Percentiles rank a stretch among this genome's conserved stretches.
Evolutionary conservation across 2,797 vertebrate genomes (phyloP).

Genomic region (Sebastiscus albofasciatus): DNA sequence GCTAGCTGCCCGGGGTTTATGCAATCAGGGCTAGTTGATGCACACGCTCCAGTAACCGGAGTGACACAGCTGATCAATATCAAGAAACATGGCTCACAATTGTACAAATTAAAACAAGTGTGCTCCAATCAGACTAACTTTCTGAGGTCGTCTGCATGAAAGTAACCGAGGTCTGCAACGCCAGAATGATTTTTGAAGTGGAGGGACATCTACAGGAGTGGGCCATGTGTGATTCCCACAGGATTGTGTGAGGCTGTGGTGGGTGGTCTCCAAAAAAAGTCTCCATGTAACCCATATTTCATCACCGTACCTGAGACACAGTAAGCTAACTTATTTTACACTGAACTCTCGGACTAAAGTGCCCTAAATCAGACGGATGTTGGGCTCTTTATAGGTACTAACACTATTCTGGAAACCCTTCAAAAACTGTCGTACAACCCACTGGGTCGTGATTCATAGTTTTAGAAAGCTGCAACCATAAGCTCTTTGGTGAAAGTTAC

Average conservation of each 20-base stretch:
- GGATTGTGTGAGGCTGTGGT: no score
- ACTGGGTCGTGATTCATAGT: neutral
- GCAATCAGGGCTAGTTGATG: conserved; percentile 20
- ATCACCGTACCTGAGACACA: neutral
- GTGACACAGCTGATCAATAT: conserved; percentile 27
- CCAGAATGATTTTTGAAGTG: no score
- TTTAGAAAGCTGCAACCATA: conserved; percentile 14
- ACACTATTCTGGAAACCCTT: neutral
- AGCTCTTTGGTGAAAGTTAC: conserved; percentile 27
- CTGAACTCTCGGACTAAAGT: neutral
- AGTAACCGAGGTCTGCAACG: neutral
- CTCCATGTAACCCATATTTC: neutral
- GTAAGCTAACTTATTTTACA: neutral
- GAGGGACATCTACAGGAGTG: no score
- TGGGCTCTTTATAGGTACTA: neutral
- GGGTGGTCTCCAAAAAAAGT: neutral
- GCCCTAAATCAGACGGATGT: neutral
- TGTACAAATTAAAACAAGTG: neutral
- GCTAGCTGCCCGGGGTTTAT: conserved; percentile 6
- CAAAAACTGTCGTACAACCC: neutral
- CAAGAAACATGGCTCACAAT: neutral
- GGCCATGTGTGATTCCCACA: no score
- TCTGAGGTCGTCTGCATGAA: neutral
- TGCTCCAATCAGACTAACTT: neutral
- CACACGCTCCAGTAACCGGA: conserved; percentile 28